Conservation (phyloP, 2,888 invertebrate species). For the Lamellibrachia satsuma region DNA sequence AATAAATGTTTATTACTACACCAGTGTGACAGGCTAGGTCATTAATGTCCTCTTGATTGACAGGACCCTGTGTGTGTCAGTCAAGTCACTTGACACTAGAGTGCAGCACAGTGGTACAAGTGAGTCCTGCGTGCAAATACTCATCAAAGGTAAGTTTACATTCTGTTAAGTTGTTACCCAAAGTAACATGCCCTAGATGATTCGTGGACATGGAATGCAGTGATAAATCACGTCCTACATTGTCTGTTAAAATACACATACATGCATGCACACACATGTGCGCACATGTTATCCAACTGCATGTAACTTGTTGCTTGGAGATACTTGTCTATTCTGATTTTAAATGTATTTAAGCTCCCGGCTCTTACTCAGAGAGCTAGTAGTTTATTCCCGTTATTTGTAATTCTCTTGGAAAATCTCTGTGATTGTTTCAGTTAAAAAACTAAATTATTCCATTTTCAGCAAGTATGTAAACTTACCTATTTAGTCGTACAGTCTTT, state of each 20-base stretch:
- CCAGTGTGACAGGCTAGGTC: background rate
- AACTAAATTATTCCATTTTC: too few species aligned
- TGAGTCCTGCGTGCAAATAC: background rate
- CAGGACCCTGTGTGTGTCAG: background rate
- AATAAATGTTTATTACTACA: background rate
- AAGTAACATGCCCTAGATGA: background rate
- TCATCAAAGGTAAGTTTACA: background rate
- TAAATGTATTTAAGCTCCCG: background rate
- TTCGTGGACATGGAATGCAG: background rate
- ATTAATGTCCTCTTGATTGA: background rate
- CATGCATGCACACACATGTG: too few species aligned
- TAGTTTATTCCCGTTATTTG: background rate
- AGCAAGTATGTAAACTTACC: too few species aligned
- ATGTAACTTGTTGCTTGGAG: too few species aligned
- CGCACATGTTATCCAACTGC: too few species aligned
- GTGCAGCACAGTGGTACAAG: background rate
- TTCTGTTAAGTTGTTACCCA: background rate
- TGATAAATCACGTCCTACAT: background rate
- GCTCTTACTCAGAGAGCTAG: background rate
- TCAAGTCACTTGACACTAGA: conserved; percentile 10
- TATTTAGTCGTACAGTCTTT: too few species aligned
- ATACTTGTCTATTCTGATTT: background rate
- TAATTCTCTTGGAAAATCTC: background rate
- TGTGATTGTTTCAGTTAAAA: background rate
- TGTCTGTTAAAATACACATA: too few species aligned